Percentiles rank a stretch among this genome's conserved stretches.
Conservation (phyloP, 2,113 vertebrate genomes). For the Rhinichthys klamathensis region DNA sequence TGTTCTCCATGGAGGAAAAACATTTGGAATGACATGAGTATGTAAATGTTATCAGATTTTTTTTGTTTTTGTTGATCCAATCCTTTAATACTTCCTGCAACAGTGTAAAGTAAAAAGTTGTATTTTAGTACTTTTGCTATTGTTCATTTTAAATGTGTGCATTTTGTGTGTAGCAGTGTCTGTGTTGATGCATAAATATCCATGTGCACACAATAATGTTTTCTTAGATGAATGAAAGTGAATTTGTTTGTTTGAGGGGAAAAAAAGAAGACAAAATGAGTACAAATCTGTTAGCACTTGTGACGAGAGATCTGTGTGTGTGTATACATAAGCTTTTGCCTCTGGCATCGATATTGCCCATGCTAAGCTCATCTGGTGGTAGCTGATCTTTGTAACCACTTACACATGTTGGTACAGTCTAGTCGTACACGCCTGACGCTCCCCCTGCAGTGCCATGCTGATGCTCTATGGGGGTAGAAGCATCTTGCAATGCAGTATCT, state of each 20-base stretch:
- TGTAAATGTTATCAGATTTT: not conserved
- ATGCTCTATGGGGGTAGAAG: slow-evolving; percentile 40
- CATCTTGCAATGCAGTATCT: slow-evolving; percentile 50
- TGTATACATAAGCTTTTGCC: slow-evolving; percentile 29
- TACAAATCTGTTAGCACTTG: slow-evolving; percentile 24
- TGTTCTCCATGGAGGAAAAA: not conserved
- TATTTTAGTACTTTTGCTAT: slow-evolving; percentile 44
- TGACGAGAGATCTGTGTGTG: slow-evolving; percentile 25
- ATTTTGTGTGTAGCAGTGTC: not conserved
- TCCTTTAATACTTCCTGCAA: slow-evolving; percentile 15
- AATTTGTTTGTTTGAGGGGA: slow-evolving; percentile 33
- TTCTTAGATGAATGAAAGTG: slow-evolving; percentile 36
- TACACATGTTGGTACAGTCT: slow-evolving; percentile 54
- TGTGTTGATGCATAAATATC: slow-evolving; percentile 42
- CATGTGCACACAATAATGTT: slow-evolving; percentile 7
- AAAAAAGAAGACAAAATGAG: slow-evolving; percentile 1
- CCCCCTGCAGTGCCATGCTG: slow-evolving; percentile 46
- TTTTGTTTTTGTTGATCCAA: not conserved
- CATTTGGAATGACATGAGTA: not conserved
- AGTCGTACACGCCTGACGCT: slow-evolving; percentile 34
- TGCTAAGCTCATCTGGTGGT: slow-evolving; percentile 56
- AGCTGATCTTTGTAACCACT: slow-evolving; percentile 58
- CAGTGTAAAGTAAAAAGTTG: slow-evolving; percentile 20
- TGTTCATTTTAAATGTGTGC: slow-evolving; percentile 42
- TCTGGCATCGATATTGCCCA: slow-evolving; percentile 46